Conservation (phyloP, 2,797 vertebrate species). For the Tinamus major region DNA sequence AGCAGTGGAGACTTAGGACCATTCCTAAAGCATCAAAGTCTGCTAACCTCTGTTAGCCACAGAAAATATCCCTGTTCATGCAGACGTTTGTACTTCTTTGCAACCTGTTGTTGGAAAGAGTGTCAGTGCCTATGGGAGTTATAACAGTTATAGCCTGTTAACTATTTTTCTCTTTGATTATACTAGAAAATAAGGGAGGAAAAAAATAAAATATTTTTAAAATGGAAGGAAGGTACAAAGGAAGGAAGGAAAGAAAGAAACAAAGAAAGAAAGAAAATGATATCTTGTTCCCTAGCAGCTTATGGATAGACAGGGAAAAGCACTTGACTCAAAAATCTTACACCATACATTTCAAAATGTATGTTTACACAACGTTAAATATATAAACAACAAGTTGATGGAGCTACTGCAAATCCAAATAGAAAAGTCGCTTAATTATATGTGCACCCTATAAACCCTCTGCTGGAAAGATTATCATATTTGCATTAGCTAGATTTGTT, state of each 20-base stretch:
- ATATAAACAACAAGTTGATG: slow-evolving; percentile 54
- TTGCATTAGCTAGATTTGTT: slow-evolving; percentile 72
- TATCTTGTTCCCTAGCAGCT: neutral
- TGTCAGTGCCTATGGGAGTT: neutral
- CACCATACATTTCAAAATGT: slow-evolving; percentile 7
- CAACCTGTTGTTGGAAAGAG: neutral
- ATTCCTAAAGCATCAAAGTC: neutral
- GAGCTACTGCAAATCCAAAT: slow-evolving; percentile 68
- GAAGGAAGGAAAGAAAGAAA: neutral
- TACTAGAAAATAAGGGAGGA: neutral
- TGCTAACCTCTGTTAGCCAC: neutral
- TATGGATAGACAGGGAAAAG: neutral
- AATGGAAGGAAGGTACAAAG: fast-evolving
- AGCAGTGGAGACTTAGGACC: neutral
- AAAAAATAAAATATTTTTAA: too few species aligned
- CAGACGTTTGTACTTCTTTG: neutral
- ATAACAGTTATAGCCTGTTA: too few species aligned
- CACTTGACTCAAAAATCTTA: slow-evolving; percentile 36
- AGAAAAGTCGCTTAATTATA: slow-evolving; percentile 70
- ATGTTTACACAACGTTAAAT: slow-evolving; percentile 59
- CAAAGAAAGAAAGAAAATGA: neutral
- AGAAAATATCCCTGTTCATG: neutral
- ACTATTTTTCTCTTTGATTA: neutral
- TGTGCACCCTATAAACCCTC: slow-evolving; percentile 57
- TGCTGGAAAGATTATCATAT: slow-evolving; percentile 68